Evolutionary conservation across 2,797 vertebrate genomes (phyloP), one percentile per base, ranked within the genome.

Genomic region (Lemur catta): DNA sequence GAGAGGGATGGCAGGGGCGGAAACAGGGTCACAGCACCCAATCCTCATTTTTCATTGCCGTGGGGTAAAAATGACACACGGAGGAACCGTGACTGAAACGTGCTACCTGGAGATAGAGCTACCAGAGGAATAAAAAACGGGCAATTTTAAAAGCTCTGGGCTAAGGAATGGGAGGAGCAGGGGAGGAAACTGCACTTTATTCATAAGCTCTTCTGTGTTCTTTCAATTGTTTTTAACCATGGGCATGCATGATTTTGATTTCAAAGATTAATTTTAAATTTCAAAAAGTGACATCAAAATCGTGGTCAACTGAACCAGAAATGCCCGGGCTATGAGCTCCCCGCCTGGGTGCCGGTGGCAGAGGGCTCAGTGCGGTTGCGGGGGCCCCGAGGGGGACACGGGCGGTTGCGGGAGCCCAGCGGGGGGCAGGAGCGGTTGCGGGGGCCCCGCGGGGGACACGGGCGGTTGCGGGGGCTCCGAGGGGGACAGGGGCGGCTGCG

Each of bases 391-490:
- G 1, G 61, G 0, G 11, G 33, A 18, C 3, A 6, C 1, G 0
- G 14, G 8, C 1, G 2, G 0, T 0, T 17, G 4, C 12, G 35
- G 2, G 18, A 18, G 4, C 4, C n/a, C n/a, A n/a, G n/a, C n/a
- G n/a, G n/a, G 20, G 28, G 28, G 48, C 43, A 22, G 22, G 6
- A 48, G 4, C 7, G 26, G 17, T 6, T 2, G 52, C 3, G 9
- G 6, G 48, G 26, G 5, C n/a, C 15, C 18, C 1, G 0, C 2
- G 1, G 61, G 0, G 11, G 33, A 18, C 3, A 6, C 1, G 0
- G 14, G 8, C 1, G 2, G 0, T 0, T 17, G 4, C 12, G 35
- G 2, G 18, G 18, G 4, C 4, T 0, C 9, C 0, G 18, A 1
- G 0, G 9, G 41, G 28, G 59, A 63, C 59, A 63, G 28, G 13